Percentiles rank a stretch among this genome's conserved stretches.
These are phyloP conservation scores for Epizoanthus stellaris DNA, from an alignment of 92 coral and sea anemone species.

Conservation along the genomic window DNA sequence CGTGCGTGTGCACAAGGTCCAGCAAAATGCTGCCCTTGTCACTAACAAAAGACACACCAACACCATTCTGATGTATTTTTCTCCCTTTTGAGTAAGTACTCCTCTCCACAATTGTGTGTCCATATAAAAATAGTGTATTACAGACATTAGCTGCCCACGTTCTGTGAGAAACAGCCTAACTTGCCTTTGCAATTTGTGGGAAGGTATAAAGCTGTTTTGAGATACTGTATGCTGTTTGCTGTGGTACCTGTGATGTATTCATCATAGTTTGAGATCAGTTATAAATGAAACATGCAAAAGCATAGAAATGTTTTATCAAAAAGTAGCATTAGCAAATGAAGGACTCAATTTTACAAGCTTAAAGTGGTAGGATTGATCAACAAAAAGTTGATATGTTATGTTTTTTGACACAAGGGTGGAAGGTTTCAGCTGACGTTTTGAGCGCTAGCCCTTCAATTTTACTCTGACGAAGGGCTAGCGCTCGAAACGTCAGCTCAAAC, in stretches of 20 bases:
- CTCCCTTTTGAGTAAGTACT: slow-evolving; percentile 88
- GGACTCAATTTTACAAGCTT: too few relatives aligned
- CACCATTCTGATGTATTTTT: slow-evolving; percentile 55
- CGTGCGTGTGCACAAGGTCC: slow-evolving; percentile 72
- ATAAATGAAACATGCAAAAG: too few relatives aligned
- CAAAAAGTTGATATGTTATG: too few relatives aligned
- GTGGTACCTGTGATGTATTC: neutral
- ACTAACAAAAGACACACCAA: slow-evolving; percentile 44
- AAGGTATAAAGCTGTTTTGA: neutral
- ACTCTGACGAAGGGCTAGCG: too few relatives aligned
- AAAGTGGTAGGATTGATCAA: too few relatives aligned
- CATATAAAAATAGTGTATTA: slow-evolving; percentile 20
- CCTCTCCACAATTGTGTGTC: slow-evolving; percentile 61
- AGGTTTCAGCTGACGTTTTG: too few relatives aligned
- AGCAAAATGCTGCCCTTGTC: slow-evolving; percentile 66
- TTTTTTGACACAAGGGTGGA: too few relatives aligned
- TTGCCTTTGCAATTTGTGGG: neutral
- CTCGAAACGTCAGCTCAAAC: too few relatives aligned
- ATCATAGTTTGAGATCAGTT: too few relatives aligned
- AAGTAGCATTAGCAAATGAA: too few relatives aligned
- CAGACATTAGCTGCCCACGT: neutral
- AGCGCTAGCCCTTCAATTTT: too few relatives aligned
- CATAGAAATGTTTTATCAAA: too few relatives aligned
- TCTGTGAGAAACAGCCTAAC: neutral
- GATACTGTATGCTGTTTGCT: neutral